Evolutionary conservation across 2,113 vertebrate species (phyloP).

Genomic region (Emydura subglobosa): DNA sequence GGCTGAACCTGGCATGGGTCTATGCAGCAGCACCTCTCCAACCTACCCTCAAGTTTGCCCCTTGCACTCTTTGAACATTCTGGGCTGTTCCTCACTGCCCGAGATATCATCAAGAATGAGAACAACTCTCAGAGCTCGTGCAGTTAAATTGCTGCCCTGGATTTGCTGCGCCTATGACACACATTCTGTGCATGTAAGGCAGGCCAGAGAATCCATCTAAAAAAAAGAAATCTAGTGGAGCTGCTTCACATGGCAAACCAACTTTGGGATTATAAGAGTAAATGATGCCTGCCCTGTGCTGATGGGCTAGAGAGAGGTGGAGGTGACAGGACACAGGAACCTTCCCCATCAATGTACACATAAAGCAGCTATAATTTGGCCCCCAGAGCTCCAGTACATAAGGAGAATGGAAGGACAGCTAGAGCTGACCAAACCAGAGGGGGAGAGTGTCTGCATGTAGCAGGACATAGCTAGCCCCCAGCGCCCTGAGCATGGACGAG

Average conservation of each 20-base stretch:
- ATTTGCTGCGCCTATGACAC: slow-evolving; percentile 44
- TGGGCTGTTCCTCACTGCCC: slow-evolving; percentile 18
- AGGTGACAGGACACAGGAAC: neutral
- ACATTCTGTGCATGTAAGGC: slow-evolving; percentile 47
- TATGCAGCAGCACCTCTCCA: fast-evolving
- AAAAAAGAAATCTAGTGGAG: slow-evolving; percentile 41
- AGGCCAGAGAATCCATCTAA: slow-evolving; percentile 56
- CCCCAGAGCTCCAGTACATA: neutral
- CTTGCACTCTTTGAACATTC: slow-evolving; percentile 21
- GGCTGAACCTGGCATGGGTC: neutral
- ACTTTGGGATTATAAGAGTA: slow-evolving; percentile 31
- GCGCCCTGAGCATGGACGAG: neutral
- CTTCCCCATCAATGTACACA: neutral
- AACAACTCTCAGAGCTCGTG: slow-evolving; percentile 54
- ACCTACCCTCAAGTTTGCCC: slow-evolving; percentile 10
- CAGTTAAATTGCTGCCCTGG: slow-evolving; percentile 58
- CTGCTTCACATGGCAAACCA: slow-evolving; percentile 43
- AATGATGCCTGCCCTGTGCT: neutral
- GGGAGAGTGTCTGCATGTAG: neutral
- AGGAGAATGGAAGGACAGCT: neutral
- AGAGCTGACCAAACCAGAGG: neutral
- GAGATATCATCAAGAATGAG: slow-evolving; percentile 25
- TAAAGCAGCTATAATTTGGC: neutral
- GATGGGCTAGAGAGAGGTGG: neutral
- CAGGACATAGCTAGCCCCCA: neutral